A percentile compares a stretch with the other conserved stretches of the same genome.
phyloP scores from a whole-genome alignment of 2,113 vertebrate species.

The Chionodraco myersi region DNA sequence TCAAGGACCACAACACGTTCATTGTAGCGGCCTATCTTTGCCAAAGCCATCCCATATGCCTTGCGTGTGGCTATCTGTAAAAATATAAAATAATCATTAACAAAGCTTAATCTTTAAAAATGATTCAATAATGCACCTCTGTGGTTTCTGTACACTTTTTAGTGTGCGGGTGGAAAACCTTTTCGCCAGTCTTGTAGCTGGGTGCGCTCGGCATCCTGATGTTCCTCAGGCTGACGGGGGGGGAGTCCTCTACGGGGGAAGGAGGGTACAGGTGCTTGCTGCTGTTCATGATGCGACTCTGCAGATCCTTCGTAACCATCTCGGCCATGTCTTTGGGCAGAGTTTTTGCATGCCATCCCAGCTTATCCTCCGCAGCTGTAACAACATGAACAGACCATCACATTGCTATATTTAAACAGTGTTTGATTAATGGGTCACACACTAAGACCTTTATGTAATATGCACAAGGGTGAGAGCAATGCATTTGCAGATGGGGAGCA shows the following conservation, averaged over 20 bases:
- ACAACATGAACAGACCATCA: neutral
- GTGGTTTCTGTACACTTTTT: neutral
- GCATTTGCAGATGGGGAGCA: neutral
- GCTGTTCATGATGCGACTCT: conserved; percentile 88
- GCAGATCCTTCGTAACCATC: conserved; percentile 89
- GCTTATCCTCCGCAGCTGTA: conserved; percentile 93
- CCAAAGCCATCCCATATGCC: conserved; percentile 91
- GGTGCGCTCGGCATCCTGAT: conserved; percentile 92
- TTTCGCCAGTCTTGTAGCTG: conserved; percentile 93
- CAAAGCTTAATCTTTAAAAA: neutral
- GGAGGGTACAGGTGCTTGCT: conserved; percentile 90
- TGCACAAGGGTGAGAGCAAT: neutral
- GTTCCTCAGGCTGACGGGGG: conserved; percentile 88
- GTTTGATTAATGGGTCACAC: neutral
- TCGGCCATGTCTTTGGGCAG: conserved; percentile 95
- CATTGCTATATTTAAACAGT: conserved; percentile 4
- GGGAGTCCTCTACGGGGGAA: conserved; percentile 89
- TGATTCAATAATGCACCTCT: neutral
- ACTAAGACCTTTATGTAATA: neutral
- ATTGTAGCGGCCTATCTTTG: conserved; percentile 91
- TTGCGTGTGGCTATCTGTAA: conserved; percentile 92
- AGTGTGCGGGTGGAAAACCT: conserved; percentile 80
- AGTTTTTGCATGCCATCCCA: conserved; percentile 94
- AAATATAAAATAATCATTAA: neutral
- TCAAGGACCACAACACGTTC: conserved; percentile 92